Evolutionary conservation across 2,888 invertebrate species (phyloP).

Genomic region (Plemyria rubiginata): DNA sequence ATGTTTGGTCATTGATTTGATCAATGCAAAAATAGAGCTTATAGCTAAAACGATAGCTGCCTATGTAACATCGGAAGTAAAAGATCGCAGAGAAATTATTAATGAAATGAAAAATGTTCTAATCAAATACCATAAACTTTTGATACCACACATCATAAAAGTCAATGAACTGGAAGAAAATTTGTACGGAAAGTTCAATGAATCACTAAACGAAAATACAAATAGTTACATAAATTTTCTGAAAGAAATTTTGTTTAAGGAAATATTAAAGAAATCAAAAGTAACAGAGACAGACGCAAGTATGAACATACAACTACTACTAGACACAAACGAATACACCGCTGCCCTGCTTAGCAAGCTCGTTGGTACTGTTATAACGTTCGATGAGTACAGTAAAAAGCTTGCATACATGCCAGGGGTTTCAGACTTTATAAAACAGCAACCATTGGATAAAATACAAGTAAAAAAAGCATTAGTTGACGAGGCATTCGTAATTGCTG

Average conservation of each 20-base stretch:
- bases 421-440: background rate
- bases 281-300: background rate
- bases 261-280: background rate
- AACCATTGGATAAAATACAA: background rate
- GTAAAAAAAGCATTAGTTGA: background rate
- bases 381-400: background rate
- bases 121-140: background rate
- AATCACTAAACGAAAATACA: background rate
- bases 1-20: background rate
- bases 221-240: background rate
- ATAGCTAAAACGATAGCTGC: background rate
- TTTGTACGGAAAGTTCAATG: background rate
- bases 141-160: background rate
- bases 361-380: background rate
- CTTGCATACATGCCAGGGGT: background rate
- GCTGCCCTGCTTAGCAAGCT: background rate
- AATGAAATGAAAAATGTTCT: background rate
- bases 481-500: background rate
- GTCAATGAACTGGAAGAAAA: background rate
- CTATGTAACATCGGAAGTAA: background rate
- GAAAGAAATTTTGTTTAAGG: background rate
- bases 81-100: background rate
- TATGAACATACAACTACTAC: background rate
- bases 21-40: background rate
- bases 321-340: background rate